Evolutionary conservation across 2,888 invertebrate genomes (phyloP), one percentile per base, ranked within the genome.

Genomic region (Tinea semifulvella): DNA sequence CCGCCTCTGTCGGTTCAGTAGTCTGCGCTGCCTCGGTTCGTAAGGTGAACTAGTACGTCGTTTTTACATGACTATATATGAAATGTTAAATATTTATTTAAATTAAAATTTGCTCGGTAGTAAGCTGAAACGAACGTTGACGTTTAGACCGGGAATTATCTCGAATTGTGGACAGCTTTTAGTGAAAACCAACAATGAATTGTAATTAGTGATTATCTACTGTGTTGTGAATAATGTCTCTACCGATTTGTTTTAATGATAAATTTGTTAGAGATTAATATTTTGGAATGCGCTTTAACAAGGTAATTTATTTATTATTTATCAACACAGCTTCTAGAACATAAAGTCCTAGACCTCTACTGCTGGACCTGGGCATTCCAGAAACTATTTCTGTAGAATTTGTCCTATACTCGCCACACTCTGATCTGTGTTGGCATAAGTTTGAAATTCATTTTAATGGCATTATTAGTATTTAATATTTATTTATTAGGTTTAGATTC

Each of bases 1-100:
- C 49, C 54, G 38, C 47, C 35, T 63, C 56, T 57, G 47, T 38
- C 8, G 43, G 1, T 58, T 60, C 53, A 53, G 52, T 57, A 35
- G 44, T 60, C 61, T 60, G 53, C 57, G 56, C 44, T 46, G 22
- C 31, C 14, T 31, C 31, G 31, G 31, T 31, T 31, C 31, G 38
- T 38, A 38, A 38, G 38, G 38, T 38, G 17, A 38, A 38, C 38
- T 3, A 38, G 38, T 17, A 18, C 17, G 26, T 14, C 16, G 16
- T 17, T 38, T 38, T 36, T 5, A 36, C 38, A 19, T 17, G 18
- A 17, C 2, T 38, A 38, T 38, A 38, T 38, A 38, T 31, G 31
- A 31, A 31, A 31, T 31, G 31, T 31, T 13, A 13, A 31, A 31
- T 31, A 31, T 14, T 31, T 31, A 31, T 6, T 14, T 13, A 31